A percentile compares a stretch with the other conserved stretches of the same genome.
These are phyloP conservation scores for Deilephila porcellus DNA, from an alignment of 2,888 invertebrate genomes.

Conservation along the genomic window DNA sequence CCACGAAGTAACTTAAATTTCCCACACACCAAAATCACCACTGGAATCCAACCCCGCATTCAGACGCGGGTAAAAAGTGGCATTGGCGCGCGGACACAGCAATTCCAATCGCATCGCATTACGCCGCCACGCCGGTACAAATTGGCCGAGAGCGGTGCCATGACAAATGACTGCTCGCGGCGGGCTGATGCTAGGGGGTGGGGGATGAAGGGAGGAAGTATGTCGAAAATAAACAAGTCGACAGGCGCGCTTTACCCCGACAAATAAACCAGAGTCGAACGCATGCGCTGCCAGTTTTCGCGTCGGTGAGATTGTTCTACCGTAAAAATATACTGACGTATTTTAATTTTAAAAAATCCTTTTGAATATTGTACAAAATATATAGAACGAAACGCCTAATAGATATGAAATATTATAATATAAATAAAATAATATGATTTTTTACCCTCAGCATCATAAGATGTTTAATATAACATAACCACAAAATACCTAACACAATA, in stretches of 20 bases:
- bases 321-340: not conserved
- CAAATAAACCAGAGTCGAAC: slow-evolving; percentile 45
- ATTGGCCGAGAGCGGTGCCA: slow-evolving; percentile 36
- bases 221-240: slow-evolving; percentile 55
- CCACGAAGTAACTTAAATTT: not conserved
- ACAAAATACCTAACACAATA: slow-evolving; percentile 1
- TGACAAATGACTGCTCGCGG: slow-evolving; percentile 41
- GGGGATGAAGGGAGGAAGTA: slow-evolving; percentile 33
- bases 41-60: slow-evolving; percentile 4
- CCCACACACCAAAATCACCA: not conserved
- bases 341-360: not conserved
- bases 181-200: slow-evolving; percentile 32
- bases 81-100: not conserved
- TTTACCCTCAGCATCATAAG: no score
- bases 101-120: slow-evolving; percentile 33
- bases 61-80: not conserved
- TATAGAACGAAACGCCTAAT: no score
- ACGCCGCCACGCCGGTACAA: slow-evolving; percentile 30
- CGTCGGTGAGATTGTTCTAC: not conserved
- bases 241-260: slow-evolving; percentile 40
- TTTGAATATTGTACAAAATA: not conserved
- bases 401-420: no score
- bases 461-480: not conserved
- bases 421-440: no score
- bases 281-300: slow-evolving; percentile 45